Evolutionary conservation across 2,888 invertebrate species (phyloP).

Genomic region (Lysandra coridon): DNA sequence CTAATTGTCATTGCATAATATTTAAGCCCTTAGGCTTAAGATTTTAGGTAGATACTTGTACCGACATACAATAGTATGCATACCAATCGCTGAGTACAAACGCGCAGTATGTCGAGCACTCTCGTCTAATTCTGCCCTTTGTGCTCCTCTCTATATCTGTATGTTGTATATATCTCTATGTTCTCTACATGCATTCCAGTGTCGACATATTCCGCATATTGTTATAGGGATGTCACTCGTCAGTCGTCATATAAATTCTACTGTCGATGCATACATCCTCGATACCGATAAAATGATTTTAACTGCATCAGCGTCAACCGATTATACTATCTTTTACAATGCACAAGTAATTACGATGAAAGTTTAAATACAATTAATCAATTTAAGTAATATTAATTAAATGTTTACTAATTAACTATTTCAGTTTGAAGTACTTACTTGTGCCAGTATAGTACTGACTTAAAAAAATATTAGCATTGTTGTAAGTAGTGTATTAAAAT

Average conservation of each 20-base stretch:
- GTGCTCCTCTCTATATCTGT: background rate
- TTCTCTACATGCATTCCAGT: constrained; percentile 6
- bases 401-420: no score
- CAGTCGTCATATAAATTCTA: background rate
- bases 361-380: no score
- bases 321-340: no score
- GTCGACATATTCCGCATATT: background rate
- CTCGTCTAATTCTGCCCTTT: constrained; percentile 1
- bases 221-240: background rate
- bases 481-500: background rate
- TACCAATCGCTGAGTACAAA: background rate
- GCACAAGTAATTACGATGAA: no score
- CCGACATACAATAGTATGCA: background rate
- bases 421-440: no score
- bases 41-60: background rate
- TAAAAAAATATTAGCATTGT: no score
- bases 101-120: background rate
- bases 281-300: background rate
- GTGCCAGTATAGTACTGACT: no score
- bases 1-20: no score
- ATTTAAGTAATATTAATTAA: no score
- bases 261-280: background rate
- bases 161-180: constrained; percentile 1
- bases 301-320: background rate
- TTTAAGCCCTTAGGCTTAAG: no score